These are phyloP conservation scores for Hermodice carunculata DNA, from an alignment of 2,888 invertebrate species.

Conservation along the genomic window DNA sequence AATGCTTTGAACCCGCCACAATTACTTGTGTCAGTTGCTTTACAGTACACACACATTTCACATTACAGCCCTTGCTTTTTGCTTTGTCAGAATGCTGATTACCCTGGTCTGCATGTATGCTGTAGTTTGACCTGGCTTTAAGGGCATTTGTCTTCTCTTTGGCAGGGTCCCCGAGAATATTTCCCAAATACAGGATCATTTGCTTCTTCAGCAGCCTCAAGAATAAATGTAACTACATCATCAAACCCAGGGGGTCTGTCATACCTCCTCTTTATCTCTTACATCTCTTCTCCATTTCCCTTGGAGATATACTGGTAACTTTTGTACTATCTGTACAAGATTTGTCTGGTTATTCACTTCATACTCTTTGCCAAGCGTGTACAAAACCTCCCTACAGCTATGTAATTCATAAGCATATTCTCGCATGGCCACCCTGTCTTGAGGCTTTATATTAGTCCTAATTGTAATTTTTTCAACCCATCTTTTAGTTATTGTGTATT, in stretches of 20 bases:
- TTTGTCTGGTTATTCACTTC: neutral
- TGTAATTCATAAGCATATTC: neutral
- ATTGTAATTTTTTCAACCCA: neutral
- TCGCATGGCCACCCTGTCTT: neutral
- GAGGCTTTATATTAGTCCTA: neutral
- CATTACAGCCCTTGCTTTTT: neutral
- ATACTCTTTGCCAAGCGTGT: neutral
- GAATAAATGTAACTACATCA: neutral
- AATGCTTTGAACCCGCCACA: neutral
- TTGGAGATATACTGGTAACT: neutral
- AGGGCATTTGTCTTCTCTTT: neutral
- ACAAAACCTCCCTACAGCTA: neutral
- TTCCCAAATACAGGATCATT: neutral
- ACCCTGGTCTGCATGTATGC: too few relatives aligned
- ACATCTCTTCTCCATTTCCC: neutral
- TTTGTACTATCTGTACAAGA: neutral
- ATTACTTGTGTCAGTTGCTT: neutral
- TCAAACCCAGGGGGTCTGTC: neutral
- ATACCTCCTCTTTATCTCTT: neutral
- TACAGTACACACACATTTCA: neutral
- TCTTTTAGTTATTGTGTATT: neutral
- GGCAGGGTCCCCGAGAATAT: neutral
- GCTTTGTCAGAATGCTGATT: neutral
- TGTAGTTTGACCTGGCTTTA: too few relatives aligned
- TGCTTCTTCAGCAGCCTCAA: neutral